These are phyloP conservation scores for Galerucella pusilla DNA, from an alignment of 2,888 invertebrate species.

Conservation along the genomic window DNA sequence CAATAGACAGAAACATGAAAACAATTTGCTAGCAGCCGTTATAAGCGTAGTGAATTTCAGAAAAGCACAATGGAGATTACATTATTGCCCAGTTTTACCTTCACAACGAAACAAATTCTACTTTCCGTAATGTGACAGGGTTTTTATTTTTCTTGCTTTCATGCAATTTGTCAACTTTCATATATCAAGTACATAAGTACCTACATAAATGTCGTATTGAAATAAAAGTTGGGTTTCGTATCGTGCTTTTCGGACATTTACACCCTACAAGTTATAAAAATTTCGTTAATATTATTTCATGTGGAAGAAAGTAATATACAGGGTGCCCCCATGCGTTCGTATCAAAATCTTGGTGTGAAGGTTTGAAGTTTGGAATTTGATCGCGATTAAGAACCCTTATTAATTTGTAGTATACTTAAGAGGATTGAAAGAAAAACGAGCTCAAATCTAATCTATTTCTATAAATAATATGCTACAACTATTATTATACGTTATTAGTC, in stretches of 20 bases:
- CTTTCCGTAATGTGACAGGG: conserved; percentile 6
- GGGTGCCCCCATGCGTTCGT: too few relatives aligned
- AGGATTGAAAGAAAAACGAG: too few relatives aligned
- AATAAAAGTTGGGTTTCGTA: background rate
- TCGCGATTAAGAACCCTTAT: too few relatives aligned
- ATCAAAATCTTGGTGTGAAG: too few relatives aligned
- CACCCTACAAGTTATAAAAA: background rate
- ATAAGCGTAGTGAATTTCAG: conserved; percentile 11
- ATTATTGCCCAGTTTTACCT: conserved; percentile 12
- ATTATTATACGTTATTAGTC: too few relatives aligned
- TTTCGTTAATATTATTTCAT: too few relatives aligned
- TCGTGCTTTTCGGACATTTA: background rate
- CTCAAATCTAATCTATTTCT: too few relatives aligned
- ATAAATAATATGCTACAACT: too few relatives aligned
- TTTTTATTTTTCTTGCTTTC: conserved; percentile 5
- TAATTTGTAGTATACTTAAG: too few relatives aligned
- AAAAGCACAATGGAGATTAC: conserved; percentile 13
- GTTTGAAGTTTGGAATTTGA: too few relatives aligned
- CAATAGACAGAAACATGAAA: background rate
- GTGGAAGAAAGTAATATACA: too few relatives aligned
- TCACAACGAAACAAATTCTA: conserved; percentile 2
- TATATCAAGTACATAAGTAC: background rate
- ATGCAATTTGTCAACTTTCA: background rate
- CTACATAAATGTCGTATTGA: background rate
- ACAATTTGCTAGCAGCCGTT: conserved; percentile 13